Evolutionary conservation across 1,140 invertebrate species (phyloP).

Genomic region (Sycobia sp.): DNA sequence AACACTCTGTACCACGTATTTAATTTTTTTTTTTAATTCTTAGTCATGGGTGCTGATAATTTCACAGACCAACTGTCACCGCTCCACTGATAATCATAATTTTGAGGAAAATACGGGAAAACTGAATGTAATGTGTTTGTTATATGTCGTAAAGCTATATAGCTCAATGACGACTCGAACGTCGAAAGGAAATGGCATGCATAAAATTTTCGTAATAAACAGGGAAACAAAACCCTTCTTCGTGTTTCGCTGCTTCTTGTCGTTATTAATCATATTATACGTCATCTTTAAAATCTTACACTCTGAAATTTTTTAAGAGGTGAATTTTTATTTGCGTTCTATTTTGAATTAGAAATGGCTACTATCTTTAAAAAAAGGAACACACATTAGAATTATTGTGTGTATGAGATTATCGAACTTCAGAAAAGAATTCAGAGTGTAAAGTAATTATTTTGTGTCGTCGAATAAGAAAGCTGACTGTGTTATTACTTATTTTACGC

Average conservation of each 20-base stretch:
- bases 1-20: too few relatives aligned
- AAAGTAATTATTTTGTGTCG: conserved; percentile 20
- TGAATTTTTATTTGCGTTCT: too few relatives aligned
- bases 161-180: conserved; percentile 12
- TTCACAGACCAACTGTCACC: conserved; percentile 26
- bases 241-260: conserved; percentile 28
- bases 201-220: conserved; percentile 4
- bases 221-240: neutral
- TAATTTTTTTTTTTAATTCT: too few relatives aligned
- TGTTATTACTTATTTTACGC: conserved; percentile 28
- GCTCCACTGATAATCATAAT: conserved; percentile 16
- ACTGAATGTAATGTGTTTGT: conserved; percentile 35
- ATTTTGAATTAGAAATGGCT: too few relatives aligned
- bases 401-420: neutral
- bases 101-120: conserved; percentile 18
- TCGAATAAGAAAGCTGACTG: conserved; percentile 23
- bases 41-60: too few relatives aligned
- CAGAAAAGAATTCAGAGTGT: conserved; percentile 23
- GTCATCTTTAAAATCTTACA: neutral
- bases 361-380: too few relatives aligned
- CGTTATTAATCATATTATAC: conserved; percentile 10
- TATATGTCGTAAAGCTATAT: conserved; percentile 33
- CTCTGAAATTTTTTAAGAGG: conserved; percentile 19
- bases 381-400: too few relatives aligned
- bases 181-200: conserved; percentile 23